phyloP scores from a whole-genome alignment of 2,888 invertebrate genomes.

The Xiphydria camelus region DNA sequence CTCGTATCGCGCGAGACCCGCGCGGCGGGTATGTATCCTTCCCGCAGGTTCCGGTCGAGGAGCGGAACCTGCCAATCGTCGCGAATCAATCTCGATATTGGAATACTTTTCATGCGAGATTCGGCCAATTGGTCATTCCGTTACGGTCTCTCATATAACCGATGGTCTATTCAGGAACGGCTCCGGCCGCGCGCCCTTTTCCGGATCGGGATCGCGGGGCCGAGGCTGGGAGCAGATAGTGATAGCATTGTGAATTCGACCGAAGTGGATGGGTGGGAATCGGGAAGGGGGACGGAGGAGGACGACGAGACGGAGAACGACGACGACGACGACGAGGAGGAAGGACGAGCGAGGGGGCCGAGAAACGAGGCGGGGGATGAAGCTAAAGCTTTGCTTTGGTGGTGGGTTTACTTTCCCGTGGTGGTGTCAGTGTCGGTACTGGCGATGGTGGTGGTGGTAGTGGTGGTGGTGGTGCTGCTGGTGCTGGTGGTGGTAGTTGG shows the following conservation, averaged over 20 bases:
- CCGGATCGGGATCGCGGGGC: conserved; percentile 2
- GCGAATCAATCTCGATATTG: neutral
- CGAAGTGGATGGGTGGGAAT: conserved; percentile 4
- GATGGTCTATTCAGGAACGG: conserved; percentile 1
- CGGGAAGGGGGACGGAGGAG: neutral
- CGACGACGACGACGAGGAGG: neutral
- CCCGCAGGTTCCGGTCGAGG: too few relatives aligned
- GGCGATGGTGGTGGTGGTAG: conserved; percentile 27
- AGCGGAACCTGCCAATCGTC: too few relatives aligned
- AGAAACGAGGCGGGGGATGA: neutral
- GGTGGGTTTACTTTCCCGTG: conserved; percentile 14
- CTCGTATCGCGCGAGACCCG: too few relatives aligned
- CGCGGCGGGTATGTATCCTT: too few relatives aligned
- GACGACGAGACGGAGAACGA: neutral
- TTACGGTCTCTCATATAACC: neutral
- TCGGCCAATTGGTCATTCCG: conserved; percentile 3
- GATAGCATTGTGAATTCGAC: conserved; percentile 15
- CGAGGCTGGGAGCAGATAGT: neutral
- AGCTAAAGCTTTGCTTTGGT: conserved; percentile 8
- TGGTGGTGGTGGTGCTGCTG: conserved; percentile 46
- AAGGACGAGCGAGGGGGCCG: neutral
- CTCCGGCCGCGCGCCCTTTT: conserved; percentile 1
- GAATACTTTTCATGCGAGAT: conserved; percentile 3
- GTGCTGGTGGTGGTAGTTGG: conserved; percentile 24
- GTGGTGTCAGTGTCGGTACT: neutral